Evolutionary conservation across 2,888 invertebrate species (phyloP), one percentile per base, ranked within the genome.

Genomic region (Caenorhabditis afra): DNA sequence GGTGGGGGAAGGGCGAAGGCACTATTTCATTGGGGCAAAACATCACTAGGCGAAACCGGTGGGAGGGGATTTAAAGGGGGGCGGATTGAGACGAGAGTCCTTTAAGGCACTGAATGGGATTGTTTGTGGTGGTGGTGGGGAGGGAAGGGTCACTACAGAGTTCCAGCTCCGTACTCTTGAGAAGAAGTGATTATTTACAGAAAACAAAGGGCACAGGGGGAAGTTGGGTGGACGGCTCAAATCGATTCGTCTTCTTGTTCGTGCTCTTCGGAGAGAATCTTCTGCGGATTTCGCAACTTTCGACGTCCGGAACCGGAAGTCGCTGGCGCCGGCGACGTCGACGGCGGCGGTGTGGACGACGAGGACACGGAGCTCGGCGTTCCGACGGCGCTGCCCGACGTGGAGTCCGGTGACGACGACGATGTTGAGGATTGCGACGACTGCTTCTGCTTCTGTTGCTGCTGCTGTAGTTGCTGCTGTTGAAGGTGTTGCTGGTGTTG

Each of bases 31-130:
- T 41, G 41, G 41, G 37, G 8, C 1, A 23, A 55, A 35, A 57
- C 44, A 64, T 62, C 71, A 71, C 71, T 71, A 62, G 57, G 57
- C 12, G 47, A 55, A 53, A 71, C 71, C 71, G 71, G 71, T 66
- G 29, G 29, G 29, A 3, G 29, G 29, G 44, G 14, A 8, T 20
- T 14, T 45, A 55, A 66, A 57, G 55, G 53, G 53, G 52, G 29
- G 7, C 29, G 29, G 29, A n/a, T n/a, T n/a, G n/a, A n/a, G n/a
- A n/a, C n/a, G 29, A 29, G 29, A 7, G 29, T 29, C 14, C 11
- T 41, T 41, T 11, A 41, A 41, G 41, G 14, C 41, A 41, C 41
- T 41, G 11, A 41, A 41, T 20, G 18, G 41, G 41, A 37, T 37
- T 37, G n/a, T n/a, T n/a, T n/a, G n/a, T n/a, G n/a, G n/a, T n/a